A percentile compares a stretch with the other conserved stretches of the same genome.
These are phyloP conservation scores for Microctenopoma lineatum DNA, from an alignment of 2,797 vertebrate genomes.

Conservation along the genomic window DNA sequence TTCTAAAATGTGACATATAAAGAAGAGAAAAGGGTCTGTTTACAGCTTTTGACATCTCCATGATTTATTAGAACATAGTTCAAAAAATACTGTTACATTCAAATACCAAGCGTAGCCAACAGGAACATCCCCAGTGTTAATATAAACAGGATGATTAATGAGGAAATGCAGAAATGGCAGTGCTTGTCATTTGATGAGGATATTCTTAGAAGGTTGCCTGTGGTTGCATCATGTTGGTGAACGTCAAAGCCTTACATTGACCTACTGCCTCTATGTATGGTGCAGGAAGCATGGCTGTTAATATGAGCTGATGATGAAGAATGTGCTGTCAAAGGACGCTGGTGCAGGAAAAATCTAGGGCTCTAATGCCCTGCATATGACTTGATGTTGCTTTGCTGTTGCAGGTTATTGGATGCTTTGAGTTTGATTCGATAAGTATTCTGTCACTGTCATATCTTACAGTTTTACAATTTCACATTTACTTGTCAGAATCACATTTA, in stretches of 20 bases:
- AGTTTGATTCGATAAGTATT: not conserved
- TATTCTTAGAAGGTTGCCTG: slow-evolving; percentile 81
- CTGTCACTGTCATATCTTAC: not conserved
- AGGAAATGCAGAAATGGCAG: slow-evolving; percentile 71
- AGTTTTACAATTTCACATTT: not conserved
- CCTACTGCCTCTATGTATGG: slow-evolving; percentile 74
- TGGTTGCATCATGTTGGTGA: slow-evolving; percentile 79
- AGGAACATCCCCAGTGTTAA: slow-evolving; percentile 62
- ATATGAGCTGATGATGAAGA: slow-evolving; percentile 54
- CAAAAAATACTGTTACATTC: slow-evolving; percentile 32
- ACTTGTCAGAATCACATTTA: not conserved
- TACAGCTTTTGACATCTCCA: not conserved
- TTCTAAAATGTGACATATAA: slow-evolving; percentile 10
- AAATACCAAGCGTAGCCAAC: slow-evolving; percentile 59
- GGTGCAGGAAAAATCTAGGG: slow-evolving; percentile 20
- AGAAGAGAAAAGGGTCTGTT: slow-evolving; percentile 13
- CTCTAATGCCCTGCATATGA: slow-evolving; percentile 13
- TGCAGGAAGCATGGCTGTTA: slow-evolving; percentile 42
- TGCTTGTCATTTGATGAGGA: slow-evolving; percentile 72
- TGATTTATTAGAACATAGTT: slow-evolving; percentile 28
- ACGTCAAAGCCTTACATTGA: slow-evolving; percentile 67
- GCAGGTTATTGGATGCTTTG: not conserved
- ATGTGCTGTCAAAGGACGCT: slow-evolving; percentile 39
- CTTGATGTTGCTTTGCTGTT: slow-evolving; percentile 30
- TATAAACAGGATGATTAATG: slow-evolving; percentile 77